Base-by-base conservation (phyloP, 1,140 invertebrate genomes). In the Colletes latitarsis region DNA sequence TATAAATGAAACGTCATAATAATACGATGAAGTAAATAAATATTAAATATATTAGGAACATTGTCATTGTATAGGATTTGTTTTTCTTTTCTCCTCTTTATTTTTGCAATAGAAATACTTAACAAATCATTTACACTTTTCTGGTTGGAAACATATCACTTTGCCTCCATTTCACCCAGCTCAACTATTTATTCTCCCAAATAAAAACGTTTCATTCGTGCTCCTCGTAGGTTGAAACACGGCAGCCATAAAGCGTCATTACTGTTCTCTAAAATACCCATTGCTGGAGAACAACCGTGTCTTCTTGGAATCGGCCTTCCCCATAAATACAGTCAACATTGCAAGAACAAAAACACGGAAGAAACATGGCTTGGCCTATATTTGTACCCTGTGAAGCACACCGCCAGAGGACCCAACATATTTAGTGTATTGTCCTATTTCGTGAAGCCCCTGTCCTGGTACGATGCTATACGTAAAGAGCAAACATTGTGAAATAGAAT, bases 381-480 rank as follows among this genome's bases (percentile, higher is more conserved):
- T 86, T 84, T 77, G 85, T 87, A 77, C 73, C 69, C 43, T 60
- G 53, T 52, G 82, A 60, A 49, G 83, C 83, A 82, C 81, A 78
- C 74, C 62, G 80, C 76, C 73, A 74, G 84, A 85, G 82, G 69
- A 70, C 39, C 68, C 57, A 88, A 79, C 87, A 89, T 90, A 90
- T 91, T 90, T 90, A 89, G 89, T 88, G 77, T 82, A 88, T 88
- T 89, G 88, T 90, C 81, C 87, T 82, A 88, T 91, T 91, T 90
- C 72, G 86, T 84, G 88, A 87, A 87, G 87, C 81, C 72, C 66
- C 17, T 70, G 68, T 77, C 74, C 83, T 86, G 88, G 89, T 86
- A 88, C 86, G 86, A 90, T 83, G 83, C 88, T 86, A 87, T 84
- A 86, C 79, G 71, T 76, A 69, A 64, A 8, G 60, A 90, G 80